These are phyloP conservation scores for Cistogaster globosa DNA, from an alignment of 2,888 invertebrate species.

Conservation along the genomic window DNA sequence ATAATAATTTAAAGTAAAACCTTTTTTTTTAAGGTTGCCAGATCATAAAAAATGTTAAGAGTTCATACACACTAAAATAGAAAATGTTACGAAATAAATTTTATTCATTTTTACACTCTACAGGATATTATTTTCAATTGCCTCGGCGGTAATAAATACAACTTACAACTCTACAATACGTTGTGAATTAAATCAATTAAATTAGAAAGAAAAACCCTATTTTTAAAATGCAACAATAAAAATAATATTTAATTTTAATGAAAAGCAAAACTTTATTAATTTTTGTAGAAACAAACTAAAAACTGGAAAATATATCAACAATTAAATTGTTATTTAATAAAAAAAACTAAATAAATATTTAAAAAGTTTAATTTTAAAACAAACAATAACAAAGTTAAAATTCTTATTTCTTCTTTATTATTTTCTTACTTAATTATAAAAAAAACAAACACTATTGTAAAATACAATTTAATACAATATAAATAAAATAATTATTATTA, in stretches of 20 bases:
- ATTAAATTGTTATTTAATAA: slow-evolving; percentile 63
- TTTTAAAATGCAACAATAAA: slow-evolving; percentile 25
- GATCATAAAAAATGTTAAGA: too few relatives aligned
- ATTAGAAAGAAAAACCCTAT: slow-evolving; percentile 34
- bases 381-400: slow-evolving; percentile 42
- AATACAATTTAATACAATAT: slow-evolving; percentile 55
- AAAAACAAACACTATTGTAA: slow-evolving; percentile 23
- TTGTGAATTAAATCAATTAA: neutral
- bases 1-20: too few relatives aligned
- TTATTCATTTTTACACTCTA: too few relatives aligned
- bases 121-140: too few relatives aligned
- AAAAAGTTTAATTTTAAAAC: slow-evolving; percentile 25
- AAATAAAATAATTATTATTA: slow-evolving; percentile 2
- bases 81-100: too few relatives aligned
- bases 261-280: slow-evolving; percentile 40
- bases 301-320: slow-evolving; percentile 40
- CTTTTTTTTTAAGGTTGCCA: too few relatives aligned
- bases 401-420: slow-evolving; percentile 49
- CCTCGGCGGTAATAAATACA: too few relatives aligned
- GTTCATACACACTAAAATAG: too few relatives aligned
- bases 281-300: neutral
- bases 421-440: neutral
- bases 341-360: slow-evolving; percentile 31
- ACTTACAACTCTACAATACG: neutral
- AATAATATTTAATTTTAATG: slow-evolving; percentile 29